Conservation (phyloP, 2,888 invertebrate genomes). For the Autographa pulchrina region DNA sequence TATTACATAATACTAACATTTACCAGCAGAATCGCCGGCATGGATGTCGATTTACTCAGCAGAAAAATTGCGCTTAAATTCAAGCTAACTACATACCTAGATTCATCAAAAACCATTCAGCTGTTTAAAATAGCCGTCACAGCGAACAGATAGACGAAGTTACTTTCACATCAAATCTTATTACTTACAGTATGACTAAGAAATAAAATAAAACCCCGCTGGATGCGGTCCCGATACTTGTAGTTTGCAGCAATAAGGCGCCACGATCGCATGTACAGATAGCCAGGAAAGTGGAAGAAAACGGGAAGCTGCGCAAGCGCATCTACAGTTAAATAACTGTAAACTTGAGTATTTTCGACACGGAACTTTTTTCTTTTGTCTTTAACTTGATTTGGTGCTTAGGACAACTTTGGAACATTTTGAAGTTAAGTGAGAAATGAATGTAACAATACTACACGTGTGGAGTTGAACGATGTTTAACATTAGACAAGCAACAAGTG, state of each 20-base stretch:
- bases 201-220: too few relatives aligned
- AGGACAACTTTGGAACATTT: neutral
- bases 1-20: too few relatives aligned
- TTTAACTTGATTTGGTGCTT: neutral
- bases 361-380: constrained; percentile 3
- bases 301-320: constrained; percentile 29
- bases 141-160: too few relatives aligned
- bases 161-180: neutral
- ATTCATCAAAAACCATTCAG: too few relatives aligned
- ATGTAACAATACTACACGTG: neutral
- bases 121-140: too few relatives aligned
- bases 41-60: too few relatives aligned
- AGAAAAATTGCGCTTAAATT: too few relatives aligned
- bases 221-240: constrained; percentile 27
- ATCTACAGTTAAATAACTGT: constrained; percentile 36
- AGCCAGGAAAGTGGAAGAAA: constrained; percentile 20
- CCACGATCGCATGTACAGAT: constrained; percentile 38
- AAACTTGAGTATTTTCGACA: constrained; percentile 24
- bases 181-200: too few relatives aligned
- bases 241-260: constrained; percentile 32
- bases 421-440: neutral
- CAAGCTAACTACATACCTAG: too few relatives aligned
- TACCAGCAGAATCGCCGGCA: too few relatives aligned
- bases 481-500: too few relatives aligned
- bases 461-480: neutral